Evolutionary conservation across 2,888 invertebrate genomes (phyloP).

Genomic region (Saturnia pavonia): DNA sequence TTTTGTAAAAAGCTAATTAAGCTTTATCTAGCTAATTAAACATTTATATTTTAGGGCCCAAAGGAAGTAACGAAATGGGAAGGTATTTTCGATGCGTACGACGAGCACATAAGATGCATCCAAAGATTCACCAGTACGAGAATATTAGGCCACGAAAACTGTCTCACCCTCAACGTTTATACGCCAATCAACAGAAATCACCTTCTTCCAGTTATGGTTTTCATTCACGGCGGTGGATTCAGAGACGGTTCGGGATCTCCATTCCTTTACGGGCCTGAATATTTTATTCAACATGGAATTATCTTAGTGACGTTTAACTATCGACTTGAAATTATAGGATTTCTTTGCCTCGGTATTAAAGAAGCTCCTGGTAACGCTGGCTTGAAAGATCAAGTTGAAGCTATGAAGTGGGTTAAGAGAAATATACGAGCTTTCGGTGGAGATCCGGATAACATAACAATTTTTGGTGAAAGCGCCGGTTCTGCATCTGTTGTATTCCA

Average conservation of each 20-base stretch:
- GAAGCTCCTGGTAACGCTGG: conserved; percentile 72
- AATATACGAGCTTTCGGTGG: conserved; percentile 69
- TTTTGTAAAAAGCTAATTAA: no score
- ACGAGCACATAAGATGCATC: conserved; percentile 63
- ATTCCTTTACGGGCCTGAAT: conserved; percentile 66
- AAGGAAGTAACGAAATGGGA: conserved; percentile 55
- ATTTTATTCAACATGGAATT: conserved; percentile 58
- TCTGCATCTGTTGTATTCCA: conserved; percentile 66
- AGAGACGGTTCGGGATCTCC: conserved; percentile 67
- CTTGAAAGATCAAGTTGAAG: conserved; percentile 70
- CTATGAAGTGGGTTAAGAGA: conserved; percentile 61
- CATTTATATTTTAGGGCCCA: conserved; percentile 51
- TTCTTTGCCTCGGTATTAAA: conserved; percentile 64
- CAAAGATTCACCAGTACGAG: conserved; percentile 55
- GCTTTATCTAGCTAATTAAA: neutral
- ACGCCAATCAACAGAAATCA: conserved; percentile 43
- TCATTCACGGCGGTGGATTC: conserved; percentile 73
- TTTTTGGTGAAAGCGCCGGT: conserved; percentile 76
- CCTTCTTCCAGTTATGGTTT: conserved; percentile 67
- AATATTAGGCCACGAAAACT: conserved; percentile 62
- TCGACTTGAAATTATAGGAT: conserved; percentile 68
- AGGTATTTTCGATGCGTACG: conserved; percentile 53
- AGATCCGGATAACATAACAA: conserved; percentile 64
- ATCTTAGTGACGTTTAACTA: conserved; percentile 71
- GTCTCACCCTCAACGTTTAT: conserved; percentile 66